Conservation (phyloP, 35 echinoderm and acorn worm species). For the Diadema setosum region DNA sequence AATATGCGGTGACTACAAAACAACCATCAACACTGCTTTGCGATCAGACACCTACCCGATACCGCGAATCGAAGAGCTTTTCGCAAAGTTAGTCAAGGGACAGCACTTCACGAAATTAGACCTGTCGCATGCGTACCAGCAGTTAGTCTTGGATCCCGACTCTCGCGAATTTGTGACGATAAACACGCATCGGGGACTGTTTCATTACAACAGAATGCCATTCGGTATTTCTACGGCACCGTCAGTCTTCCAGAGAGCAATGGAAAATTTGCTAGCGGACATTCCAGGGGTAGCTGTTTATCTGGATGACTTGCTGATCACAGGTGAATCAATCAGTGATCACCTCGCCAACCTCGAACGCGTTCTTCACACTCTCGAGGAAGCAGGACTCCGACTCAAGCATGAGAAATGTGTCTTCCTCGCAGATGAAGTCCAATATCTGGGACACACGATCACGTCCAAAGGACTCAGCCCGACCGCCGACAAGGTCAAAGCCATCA, state of each 20-base stretch:
- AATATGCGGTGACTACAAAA: constrained; percentile 39
- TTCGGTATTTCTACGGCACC: constrained; percentile 36
- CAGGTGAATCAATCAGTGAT: constrained; percentile 37
- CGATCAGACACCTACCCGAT: constrained; percentile 6
- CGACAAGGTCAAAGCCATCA: constrained; percentile 28
- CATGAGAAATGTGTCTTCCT: constrained; percentile 48
- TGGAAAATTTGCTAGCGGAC: constrained; percentile 28
- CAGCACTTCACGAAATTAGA: constrained; percentile 42
- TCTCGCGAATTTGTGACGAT: constrained; percentile 39
- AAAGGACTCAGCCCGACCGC: constrained; percentile 17
- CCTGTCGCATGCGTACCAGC: constrained; percentile 61
- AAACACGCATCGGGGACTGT: constrained; percentile 59
- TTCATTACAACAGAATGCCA: constrained; percentile 41
- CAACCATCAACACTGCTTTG: background rate
- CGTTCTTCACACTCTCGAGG: constrained; percentile 10
- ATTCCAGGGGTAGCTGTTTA: constrained; percentile 22
- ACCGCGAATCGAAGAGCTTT: constrained; percentile 19
- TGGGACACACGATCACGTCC: constrained; percentile 23
- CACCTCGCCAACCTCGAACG: constrained; percentile 20
- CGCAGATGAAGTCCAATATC: background rate
- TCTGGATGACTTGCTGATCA: constrained; percentile 54
- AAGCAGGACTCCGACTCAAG: constrained; percentile 41
- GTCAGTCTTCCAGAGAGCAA: constrained; percentile 39
- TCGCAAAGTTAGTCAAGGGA: constrained; percentile 20
- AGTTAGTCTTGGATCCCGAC: constrained; percentile 23